These are phyloP conservation scores for Oncopeltus fasciatus DNA, from an alignment of 1,140 invertebrate genomes.

Conservation along the genomic window DNA sequence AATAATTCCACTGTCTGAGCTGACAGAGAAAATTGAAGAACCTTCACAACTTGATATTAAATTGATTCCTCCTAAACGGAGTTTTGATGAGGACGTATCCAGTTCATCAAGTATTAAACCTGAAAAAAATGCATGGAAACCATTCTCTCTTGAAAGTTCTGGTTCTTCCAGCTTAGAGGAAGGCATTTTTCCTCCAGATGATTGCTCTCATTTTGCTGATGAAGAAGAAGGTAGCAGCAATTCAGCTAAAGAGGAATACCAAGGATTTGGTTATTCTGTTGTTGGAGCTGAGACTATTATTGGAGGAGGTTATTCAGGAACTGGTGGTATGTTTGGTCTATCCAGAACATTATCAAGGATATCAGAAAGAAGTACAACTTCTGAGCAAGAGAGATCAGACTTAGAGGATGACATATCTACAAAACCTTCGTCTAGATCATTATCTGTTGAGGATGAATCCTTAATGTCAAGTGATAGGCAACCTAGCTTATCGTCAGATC, in stretches of 20 bases:
- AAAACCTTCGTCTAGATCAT: constrained; percentile 61
- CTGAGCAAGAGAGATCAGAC: constrained; percentile 57
- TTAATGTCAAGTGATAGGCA: constrained; percentile 67
- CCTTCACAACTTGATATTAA: constrained; percentile 9
- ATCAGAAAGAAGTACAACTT: constrained; percentile 72
- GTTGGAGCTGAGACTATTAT: constrained; percentile 48
- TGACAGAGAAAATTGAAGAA: constrained; percentile 16
- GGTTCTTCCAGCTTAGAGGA: constrained; percentile 69
- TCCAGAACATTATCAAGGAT: constrained; percentile 65
- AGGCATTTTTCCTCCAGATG: constrained; percentile 58
- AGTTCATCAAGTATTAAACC: constrained; percentile 23
- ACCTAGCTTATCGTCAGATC: constrained; percentile 68
- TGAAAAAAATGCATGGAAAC: constrained; percentile 44
- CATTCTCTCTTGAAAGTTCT: constrained; percentile 64
- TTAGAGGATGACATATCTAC: constrained; percentile 65
- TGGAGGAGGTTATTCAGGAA: constrained; percentile 39
- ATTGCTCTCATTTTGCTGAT: constrained; percentile 34
- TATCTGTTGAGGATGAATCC: constrained; percentile 69
- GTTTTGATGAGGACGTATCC: constrained; percentile 26
- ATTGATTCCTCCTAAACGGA: constrained; percentile 25
- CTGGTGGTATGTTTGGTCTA: constrained; percentile 49
- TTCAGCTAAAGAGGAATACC: constrained; percentile 54
- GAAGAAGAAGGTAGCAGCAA: constrained; percentile 36
- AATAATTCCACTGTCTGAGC: constrained; percentile 8
- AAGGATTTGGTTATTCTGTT: constrained; percentile 53